Base-by-base conservation (phyloP, 2,797 vertebrate genomes). In the Poliocrania exsul region DNA sequence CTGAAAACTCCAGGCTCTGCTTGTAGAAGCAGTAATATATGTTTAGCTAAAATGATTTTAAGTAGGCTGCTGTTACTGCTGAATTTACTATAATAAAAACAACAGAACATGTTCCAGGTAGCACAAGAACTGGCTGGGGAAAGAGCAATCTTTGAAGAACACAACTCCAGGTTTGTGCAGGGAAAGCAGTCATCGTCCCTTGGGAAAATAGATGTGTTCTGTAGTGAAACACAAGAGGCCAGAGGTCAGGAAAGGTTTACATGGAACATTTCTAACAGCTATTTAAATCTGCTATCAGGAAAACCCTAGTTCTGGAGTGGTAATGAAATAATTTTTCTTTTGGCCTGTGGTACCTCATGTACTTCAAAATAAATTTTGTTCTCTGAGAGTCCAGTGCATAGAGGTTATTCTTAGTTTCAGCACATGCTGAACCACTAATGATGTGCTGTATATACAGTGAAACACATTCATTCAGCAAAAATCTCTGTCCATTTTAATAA, bases 41-140 rank as follows among this genome's bases (percentile, higher is more conserved):
- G 47, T 90, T 93, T 71, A 81, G 58, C 44, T 93, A 61, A 93
- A 83, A 93, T 70, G 54, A 73, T 91, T 92, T 95, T 83, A 91
- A 89, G 81, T 70, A 88, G 25, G 35, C 38, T 89, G 35, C 15
- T 31, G 29, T 65, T 85, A 17, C 57, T 56, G 19, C 37, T 79
- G 56, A 66, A 69, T 66, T 81, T 54, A 57, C 51, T 65, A 3
- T 31, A 73, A 44, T 47, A 73, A 79, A 95, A 81, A 44, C 21
- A 93, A 53, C 11, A 16, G 25, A 81, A 69, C 10, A 4, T 38
- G 20, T 69, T 95, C 92, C 46, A 24, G 11, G n/a, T 9, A 83
- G 26, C 58, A 33, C 46, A 40, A 50, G 57, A 42, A 66, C 15
- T 18, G 20, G 3, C 69, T 79, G 60, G 53, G 46, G 23, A 82